Percentiles rank a stretch among this genome's conserved stretches.
These are phyloP conservation scores for Artemia sinica DNA, from an alignment of 2,888 invertebrate species.

Conservation along the genomic window DNA sequence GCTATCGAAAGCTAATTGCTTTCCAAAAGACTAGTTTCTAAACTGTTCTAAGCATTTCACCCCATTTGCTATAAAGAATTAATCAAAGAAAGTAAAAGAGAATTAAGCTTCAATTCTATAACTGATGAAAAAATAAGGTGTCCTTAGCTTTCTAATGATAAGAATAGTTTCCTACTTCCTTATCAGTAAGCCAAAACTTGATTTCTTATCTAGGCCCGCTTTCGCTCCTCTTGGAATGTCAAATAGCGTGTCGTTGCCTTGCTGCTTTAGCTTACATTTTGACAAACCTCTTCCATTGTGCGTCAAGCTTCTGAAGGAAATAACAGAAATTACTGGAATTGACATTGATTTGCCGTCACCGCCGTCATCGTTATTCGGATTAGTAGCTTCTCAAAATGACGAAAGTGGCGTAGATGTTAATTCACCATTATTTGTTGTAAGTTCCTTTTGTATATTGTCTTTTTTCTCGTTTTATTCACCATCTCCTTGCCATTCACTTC, in stretches of 20 bases:
- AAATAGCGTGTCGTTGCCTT: constrained; percentile 77
- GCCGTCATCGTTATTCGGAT: constrained; percentile 16
- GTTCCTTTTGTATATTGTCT: constrained; percentile 27
- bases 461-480: too few relatives aligned
- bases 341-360: constrained; percentile 17
- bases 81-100: too few relatives aligned
- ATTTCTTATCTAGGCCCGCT: constrained; percentile 39
- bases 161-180: too few relatives aligned
- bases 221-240: constrained; percentile 59
- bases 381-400: constrained; percentile 47
- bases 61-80: too few relatives aligned
- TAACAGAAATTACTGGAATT: constrained; percentile 38
- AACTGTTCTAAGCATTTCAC: too few relatives aligned
- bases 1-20: too few relatives aligned
- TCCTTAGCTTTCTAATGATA: too few relatives aligned
- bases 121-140: too few relatives aligned
- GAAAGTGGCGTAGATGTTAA: constrained; percentile 52
- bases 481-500: too few relatives aligned
- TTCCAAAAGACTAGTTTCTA: too few relatives aligned
- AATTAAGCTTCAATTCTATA: too few relatives aligned
- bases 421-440: constrained; percentile 65
- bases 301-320: constrained; percentile 48
- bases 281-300: constrained; percentile 74
- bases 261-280: constrained; percentile 66
- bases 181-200: neutral